Conservation (phyloP, 2,113 vertebrate genomes). For the Beaufortia kweichowensis region DNA sequence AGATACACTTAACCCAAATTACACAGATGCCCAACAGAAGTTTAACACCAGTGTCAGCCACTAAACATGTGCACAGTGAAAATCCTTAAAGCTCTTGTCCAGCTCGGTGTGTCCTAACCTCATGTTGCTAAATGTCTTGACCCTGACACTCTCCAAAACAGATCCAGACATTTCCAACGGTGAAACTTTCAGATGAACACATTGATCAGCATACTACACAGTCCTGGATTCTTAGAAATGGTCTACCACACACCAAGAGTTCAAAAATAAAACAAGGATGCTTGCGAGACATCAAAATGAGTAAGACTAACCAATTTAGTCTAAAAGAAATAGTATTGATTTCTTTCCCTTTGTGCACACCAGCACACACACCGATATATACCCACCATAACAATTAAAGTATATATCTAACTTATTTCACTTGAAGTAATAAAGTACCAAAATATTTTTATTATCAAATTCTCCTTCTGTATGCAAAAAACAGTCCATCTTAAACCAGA, state of each 20-base stretch:
- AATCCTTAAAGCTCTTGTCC: slow-evolving; percentile 7
- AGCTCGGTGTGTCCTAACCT: neutral
- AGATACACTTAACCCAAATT: slow-evolving; percentile 20
- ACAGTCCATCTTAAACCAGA: neutral
- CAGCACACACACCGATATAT: slow-evolving; percentile 34
- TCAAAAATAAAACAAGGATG: slow-evolving; percentile 1
- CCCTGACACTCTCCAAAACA: slow-evolving; percentile 1
- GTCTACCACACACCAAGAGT: neutral
- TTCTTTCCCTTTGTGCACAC: slow-evolving; percentile 10
- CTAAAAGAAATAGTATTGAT: neutral
- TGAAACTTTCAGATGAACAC: slow-evolving; percentile 7
- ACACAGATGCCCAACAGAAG: neutral
- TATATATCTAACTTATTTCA: slow-evolving; percentile 31
- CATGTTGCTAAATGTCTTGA: slow-evolving; percentile 16
- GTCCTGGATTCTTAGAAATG: neutral
- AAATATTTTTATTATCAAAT: neutral
- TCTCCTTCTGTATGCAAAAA: neutral
- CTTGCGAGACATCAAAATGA: neutral
- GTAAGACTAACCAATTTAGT: no score
- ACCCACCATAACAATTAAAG: slow-evolving; percentile 2
- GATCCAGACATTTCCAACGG: neutral
- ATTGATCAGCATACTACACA: slow-evolving; percentile 18
- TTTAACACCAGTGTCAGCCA: slow-evolving; percentile 21
- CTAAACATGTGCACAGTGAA: slow-evolving; percentile 28
- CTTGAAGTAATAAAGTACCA: neutral